Percentiles rank a stretch among this genome's conserved stretches.
phyloP scores from a whole-genome alignment of 2,888 invertebrate genomes.

The Xiphydria camelus region DNA sequence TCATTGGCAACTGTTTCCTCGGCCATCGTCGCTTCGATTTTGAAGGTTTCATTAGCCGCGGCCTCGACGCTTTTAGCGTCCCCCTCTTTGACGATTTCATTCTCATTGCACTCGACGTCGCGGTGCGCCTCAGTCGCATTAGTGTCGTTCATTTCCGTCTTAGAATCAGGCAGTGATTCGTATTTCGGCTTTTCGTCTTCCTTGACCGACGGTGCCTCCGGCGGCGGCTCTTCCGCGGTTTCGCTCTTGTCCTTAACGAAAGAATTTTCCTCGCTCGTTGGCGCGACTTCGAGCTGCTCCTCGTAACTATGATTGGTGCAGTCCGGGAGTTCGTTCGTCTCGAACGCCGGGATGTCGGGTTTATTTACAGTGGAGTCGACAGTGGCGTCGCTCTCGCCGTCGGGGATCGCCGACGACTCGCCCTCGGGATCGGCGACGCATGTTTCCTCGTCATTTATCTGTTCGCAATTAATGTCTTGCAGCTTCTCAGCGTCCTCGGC shows the following conservation, averaged over 20 bases:
- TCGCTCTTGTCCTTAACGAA: no score
- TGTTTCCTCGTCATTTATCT: background rate
- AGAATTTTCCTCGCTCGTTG: no score
- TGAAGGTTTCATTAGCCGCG: conserved; percentile 2
- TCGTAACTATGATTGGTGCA: no score
- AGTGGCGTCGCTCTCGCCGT: background rate
- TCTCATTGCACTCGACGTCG: background rate
- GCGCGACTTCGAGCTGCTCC: no score
- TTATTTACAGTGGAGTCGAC: background rate
- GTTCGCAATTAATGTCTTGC: background rate
- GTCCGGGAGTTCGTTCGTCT: no score
- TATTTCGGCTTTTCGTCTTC: background rate
- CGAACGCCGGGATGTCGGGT: no score
- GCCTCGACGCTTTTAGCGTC: background rate
- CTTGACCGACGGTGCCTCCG: no score
- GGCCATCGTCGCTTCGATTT: background rate
- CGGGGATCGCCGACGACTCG: background rate
- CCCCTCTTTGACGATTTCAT: background rate
- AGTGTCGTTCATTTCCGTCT: background rate
- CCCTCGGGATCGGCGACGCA: background rate
- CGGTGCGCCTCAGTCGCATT: background rate
- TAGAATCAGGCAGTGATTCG: background rate
- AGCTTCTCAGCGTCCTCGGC: background rate
- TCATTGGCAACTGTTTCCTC: background rate
- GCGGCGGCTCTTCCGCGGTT: no score